A percentile compares a stretch with the other conserved stretches of the same genome.
phyloP scores from a whole-genome alignment of 2,888 invertebrate species.

The Scaptomyza parva region DNA sequence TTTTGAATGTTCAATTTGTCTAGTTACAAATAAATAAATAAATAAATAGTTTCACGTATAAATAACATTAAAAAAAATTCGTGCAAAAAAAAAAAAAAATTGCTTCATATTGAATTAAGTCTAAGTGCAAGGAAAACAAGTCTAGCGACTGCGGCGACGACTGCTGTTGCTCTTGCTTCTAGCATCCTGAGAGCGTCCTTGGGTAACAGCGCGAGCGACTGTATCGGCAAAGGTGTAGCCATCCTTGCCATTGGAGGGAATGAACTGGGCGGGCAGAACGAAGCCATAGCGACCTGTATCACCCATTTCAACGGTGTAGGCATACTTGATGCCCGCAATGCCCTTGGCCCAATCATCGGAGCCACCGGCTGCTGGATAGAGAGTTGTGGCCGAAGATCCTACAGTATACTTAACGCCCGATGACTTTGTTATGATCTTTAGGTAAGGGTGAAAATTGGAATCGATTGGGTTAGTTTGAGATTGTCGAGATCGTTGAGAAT shows the following conservation, averaged over 20 bases:
- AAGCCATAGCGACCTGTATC: conserved; percentile 95
- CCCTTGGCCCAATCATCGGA: conserved; percentile 97
- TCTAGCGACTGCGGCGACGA: conserved; percentile 64
- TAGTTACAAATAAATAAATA: conserved; percentile 74
- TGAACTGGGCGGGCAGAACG: conserved; percentile 91
- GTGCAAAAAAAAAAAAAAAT: conserved; percentile 37
- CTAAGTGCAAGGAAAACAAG: conserved; percentile 8
- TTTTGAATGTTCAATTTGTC: conserved; percentile 74
- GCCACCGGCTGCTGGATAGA: conserved; percentile 93
- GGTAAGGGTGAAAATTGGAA: not conserved
- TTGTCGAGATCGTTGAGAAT: no score
- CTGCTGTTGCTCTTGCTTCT: conserved; percentile 41
- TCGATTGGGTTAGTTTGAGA: not conserved
- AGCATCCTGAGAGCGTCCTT: conserved; percentile 62
- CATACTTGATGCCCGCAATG: conserved; percentile 91
- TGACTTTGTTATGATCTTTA: conserved; percentile 81
- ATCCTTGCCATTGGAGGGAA: conserved; percentile 91
- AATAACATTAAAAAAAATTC: conserved; percentile 56
- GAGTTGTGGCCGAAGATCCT: conserved; percentile 91
- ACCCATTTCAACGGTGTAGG: conserved; percentile 95
- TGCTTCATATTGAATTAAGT: conserved; percentile 53
- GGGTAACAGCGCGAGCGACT: conserved; percentile 86
- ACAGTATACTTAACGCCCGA: conserved; percentile 88
- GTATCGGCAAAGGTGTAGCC: conserved; percentile 90
- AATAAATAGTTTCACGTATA: conserved; percentile 69